Base-by-base conservation (phyloP, 2,113 vertebrate genomes). In the Pseudorhombus dupliciocellatus region DNA sequence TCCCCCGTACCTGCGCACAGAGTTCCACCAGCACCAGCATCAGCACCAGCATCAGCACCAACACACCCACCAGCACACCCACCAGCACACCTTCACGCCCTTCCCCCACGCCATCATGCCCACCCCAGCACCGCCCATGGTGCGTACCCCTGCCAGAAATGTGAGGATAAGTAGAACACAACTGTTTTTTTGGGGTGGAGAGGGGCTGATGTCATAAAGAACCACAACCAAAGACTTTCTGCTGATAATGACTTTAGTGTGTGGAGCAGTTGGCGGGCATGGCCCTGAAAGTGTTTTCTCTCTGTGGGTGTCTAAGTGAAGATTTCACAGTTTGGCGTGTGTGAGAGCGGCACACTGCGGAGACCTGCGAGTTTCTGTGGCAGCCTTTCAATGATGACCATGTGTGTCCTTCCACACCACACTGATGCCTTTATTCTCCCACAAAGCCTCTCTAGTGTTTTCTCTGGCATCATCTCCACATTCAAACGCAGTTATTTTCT, bases 91-190 rank as follows among this genome's bases (percentile, higher is more conserved):
- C 92, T 99, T 99, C 94, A 98, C 97, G 16, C 97, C 97, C 58
- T 99, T 98, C 86, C 97, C 97, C 62, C 97, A 98, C 95, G 95
- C 96, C 92, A 96, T 98, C 95, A 98, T 99, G 97, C 97, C 97
- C 73, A 98, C 97, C 90, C 97, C 97, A 86, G 97, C 97, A 95
- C 97, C 97, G 20, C 96, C 97, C 94, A 97, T 98, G 97, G 97
- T 98, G 96, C 96, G 97, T 98, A 98, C 96, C 95, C 95, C 96
- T 92, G 95, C 94, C 95, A 95, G 96, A 97, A 97, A 96, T 95
- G 97, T 97, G 96, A 98, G 97, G 96, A 97, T 96, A 94, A 96
- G 96, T 95, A 94, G 94, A 95, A 92, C 92, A 78, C 95, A 85
- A 78, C 89, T 92, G 48, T 63, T 30, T 67, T 63, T 30, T 67